These are phyloP conservation scores for Jacana jacana DNA, from an alignment of 2,113 vertebrate genomes.

Conservation along the genomic window DNA sequence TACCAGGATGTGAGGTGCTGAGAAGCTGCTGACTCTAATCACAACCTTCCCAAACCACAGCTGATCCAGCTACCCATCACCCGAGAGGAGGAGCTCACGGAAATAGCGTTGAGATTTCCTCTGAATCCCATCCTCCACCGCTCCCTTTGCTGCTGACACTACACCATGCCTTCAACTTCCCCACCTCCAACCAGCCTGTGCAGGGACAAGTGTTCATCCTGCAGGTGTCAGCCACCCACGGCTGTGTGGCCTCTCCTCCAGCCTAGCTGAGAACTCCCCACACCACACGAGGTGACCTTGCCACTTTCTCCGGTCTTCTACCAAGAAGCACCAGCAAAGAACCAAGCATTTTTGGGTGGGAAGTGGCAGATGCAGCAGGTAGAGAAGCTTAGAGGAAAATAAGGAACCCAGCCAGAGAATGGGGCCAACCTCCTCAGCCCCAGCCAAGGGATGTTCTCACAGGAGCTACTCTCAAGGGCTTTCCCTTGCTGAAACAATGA, in stretches of 20 bases:
- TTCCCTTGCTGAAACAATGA: not conserved
- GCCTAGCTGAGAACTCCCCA: not conserved
- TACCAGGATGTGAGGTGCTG: not conserved
- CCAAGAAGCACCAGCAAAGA: not conserved
- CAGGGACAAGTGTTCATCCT: not conserved
- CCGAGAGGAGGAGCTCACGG: not conserved
- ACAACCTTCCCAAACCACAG: too few species aligned
- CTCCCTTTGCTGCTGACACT: not conserved
- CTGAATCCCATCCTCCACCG: not conserved
- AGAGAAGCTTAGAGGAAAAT: not conserved
- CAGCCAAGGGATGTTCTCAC: not conserved
- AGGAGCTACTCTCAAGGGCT: not conserved
- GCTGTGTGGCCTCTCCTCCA: not conserved
- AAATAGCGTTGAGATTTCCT: not conserved
- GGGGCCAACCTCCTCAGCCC: not conserved
- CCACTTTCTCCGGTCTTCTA: not conserved
- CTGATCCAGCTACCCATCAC: too few species aligned
- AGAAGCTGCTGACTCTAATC: not conserved
- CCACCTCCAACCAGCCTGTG: not conserved
- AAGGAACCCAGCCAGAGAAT: not conserved
- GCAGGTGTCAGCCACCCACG: not conserved
- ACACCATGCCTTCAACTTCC: not conserved
- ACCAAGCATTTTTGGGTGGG: not conserved
- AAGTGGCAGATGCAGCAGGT: not conserved
- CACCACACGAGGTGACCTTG: accelerated